Evolutionary conservation across 2,797 vertebrate species (phyloP).

Genomic region (Malurus leucopterus): DNA sequence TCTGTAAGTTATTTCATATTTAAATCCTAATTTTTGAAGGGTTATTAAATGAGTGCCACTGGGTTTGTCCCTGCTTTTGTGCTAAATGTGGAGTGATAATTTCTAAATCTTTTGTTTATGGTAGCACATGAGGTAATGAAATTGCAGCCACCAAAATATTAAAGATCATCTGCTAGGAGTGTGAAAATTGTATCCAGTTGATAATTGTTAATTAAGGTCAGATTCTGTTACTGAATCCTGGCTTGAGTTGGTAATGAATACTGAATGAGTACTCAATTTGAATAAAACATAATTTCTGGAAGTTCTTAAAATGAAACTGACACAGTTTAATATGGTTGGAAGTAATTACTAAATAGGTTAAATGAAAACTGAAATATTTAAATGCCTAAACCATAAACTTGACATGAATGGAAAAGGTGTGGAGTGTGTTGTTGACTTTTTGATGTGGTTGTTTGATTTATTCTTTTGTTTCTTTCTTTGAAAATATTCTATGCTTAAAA

Average conservation of each 20-base stretch:
- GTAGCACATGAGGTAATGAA: not conserved
- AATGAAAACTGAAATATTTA: not conserved
- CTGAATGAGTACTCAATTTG: not conserved
- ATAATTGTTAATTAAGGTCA: not conserved
- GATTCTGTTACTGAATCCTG: not conserved
- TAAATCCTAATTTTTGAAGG: not conserved
- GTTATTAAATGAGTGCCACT: not conserved
- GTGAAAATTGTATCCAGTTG: not conserved
- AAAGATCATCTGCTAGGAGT: not conserved
- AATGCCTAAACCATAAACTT: not conserved
- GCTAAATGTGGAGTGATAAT: not conserved
- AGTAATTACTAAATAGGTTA: not conserved
- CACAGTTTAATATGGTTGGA: not conserved
- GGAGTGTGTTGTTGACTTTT: not conserved
- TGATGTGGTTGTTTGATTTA: not conserved
- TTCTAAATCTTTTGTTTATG: not conserved
- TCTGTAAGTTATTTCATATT: not conserved
- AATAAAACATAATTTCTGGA: not conserved
- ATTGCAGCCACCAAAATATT: not conserved
- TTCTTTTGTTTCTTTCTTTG: not conserved
- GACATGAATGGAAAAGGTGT: not conserved
- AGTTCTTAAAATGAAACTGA: not conserved
- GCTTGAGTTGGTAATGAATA: not conserved
- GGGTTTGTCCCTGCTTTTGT: not conserved
- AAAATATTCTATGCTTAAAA: not conserved